Evolutionary conservation across 1,140 invertebrate species (phyloP).

Genomic region (Bombus sylvicola): DNA sequence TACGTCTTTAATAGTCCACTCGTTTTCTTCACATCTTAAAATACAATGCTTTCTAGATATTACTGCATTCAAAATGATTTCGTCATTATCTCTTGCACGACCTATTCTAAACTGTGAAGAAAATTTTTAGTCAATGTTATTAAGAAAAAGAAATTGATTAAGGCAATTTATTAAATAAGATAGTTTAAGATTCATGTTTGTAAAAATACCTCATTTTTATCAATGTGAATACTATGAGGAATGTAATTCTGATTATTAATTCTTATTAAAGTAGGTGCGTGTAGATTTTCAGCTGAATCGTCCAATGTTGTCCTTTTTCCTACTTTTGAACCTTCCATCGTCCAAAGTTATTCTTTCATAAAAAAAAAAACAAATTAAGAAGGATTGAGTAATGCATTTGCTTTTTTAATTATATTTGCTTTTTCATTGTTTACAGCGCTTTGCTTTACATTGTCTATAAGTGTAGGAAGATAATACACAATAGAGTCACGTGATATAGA

Average conservation of each 20-base stretch:
- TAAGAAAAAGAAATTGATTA: not conserved
- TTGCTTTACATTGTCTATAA: too few relatives aligned
- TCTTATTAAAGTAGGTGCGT: conserved; percentile 66
- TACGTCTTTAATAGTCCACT: conserved; percentile 79
- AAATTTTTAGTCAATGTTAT: conserved; percentile 1
- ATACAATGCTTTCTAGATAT: conserved; percentile 84
- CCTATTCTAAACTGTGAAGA: conserved; percentile 83
- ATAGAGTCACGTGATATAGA: not conserved
- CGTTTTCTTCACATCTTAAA: conserved; percentile 74
- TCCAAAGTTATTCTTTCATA: not conserved
- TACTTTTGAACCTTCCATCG: conserved; percentile 40
- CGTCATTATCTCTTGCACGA: conserved; percentile 78
- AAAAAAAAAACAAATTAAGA: not conserved
- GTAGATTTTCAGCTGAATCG: conserved; percentile 6
- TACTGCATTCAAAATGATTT: conserved; percentile 79
- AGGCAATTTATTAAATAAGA: not conserved
- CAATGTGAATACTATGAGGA: conserved; percentile 65
- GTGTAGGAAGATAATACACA: not conserved
- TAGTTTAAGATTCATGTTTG: not conserved
- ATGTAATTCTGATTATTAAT: conserved; percentile 39
- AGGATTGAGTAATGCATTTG: not conserved
- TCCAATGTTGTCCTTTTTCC: not conserved
- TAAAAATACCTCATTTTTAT: conserved; percentile 70
- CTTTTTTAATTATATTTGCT: not conserved
- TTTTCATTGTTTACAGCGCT: not conserved